These are phyloP conservation scores for Bergia puertoricense DNA, from an alignment of 92 coral and sea anemone genomes.

Conservation along the genomic window DNA sequence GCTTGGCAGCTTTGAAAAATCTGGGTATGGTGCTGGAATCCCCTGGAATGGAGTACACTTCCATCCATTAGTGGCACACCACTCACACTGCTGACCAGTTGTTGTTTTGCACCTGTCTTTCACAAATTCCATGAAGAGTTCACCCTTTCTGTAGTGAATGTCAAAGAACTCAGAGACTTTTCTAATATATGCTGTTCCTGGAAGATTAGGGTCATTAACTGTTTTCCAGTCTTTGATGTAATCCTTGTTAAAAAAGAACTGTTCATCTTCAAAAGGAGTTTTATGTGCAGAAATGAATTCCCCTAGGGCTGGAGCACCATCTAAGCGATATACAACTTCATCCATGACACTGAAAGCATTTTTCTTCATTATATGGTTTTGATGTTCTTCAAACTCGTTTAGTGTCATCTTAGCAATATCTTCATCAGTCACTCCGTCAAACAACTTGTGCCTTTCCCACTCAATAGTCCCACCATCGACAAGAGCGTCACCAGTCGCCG, in stretches of 20 bases:
- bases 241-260: slow-evolving; percentile 23
- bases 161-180: slow-evolving; percentile 48
- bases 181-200: slow-evolving; percentile 49
- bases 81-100: slow-evolving; percentile 45
- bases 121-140: slow-evolving; percentile 55
- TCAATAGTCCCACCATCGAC: slow-evolving; percentile 37
- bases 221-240: slow-evolving; percentile 18
- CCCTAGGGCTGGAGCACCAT: slow-evolving; percentile 59
- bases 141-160: slow-evolving; percentile 46
- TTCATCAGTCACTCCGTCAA: slow-evolving; percentile 31
- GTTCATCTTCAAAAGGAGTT: slow-evolving; percentile 42
- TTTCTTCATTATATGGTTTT: slow-evolving; percentile 28
- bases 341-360: slow-evolving; percentile 23
- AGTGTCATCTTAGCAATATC: slow-evolving; percentile 23
- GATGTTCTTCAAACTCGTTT: slow-evolving; percentile 24
- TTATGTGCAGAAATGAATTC: slow-evolving; percentile 44
- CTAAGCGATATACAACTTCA: slow-evolving; percentile 37
- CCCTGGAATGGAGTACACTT: slow-evolving; percentile 38
- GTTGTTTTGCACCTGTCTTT: slow-evolving; percentile 46
- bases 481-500: slow-evolving; percentile 40
- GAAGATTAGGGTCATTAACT: slow-evolving; percentile 33
- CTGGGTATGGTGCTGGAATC: slow-evolving; percentile 53
- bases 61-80: slow-evolving; percentile 42
- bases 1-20: slow-evolving; percentile 37
- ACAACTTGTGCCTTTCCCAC: slow-evolving; percentile 18